A percentile compares a stretch with the other conserved stretches of the same genome.
Conservation (phyloP, 2,113 vertebrate genomes). For the Xenopus laevis region DNA sequence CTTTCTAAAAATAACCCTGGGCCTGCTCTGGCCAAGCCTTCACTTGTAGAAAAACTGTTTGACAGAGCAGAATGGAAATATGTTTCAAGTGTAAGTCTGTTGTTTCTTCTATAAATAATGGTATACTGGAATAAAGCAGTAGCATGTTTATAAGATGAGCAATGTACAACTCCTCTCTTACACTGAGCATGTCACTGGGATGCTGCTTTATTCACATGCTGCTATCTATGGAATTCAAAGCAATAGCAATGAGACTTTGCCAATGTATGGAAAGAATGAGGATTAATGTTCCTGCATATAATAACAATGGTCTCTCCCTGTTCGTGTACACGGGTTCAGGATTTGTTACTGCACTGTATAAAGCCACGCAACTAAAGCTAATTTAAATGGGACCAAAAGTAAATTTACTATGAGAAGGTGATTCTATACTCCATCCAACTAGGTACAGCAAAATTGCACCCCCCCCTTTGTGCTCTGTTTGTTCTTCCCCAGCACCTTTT, state of each 20-base stretch:
- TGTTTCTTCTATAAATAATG: conserved; percentile 32
- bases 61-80: conserved; percentile 35
- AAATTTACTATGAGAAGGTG: no score
- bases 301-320: not conserved
- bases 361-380: no score
- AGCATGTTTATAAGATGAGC: conserved; percentile 27
- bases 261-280: conserved; percentile 8
- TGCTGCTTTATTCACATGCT: not conserved
- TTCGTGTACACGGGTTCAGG: not conserved
- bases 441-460: no score
- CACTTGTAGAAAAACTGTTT: conserved; percentile 37
- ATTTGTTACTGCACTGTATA: no score
- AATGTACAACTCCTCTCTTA: not conserved
- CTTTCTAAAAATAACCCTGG: conserved; percentile 25
- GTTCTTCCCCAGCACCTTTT: no score
- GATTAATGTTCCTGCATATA: not conserved
- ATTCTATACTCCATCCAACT: no score
- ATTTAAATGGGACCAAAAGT: no score
- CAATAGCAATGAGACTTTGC: conserved; percentile 5
- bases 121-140: conserved; percentile 26
- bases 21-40: conserved; percentile 21
- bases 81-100: conserved; percentile 7
- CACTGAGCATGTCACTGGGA: not conserved
- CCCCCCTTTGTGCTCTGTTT: not conserved
- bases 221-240: conserved; percentile 17